Percentiles rank a stretch among this genome's conserved stretches.
Conservation (phyloP, 2,113 vertebrate genomes). For the Mirza zaza region DNA sequence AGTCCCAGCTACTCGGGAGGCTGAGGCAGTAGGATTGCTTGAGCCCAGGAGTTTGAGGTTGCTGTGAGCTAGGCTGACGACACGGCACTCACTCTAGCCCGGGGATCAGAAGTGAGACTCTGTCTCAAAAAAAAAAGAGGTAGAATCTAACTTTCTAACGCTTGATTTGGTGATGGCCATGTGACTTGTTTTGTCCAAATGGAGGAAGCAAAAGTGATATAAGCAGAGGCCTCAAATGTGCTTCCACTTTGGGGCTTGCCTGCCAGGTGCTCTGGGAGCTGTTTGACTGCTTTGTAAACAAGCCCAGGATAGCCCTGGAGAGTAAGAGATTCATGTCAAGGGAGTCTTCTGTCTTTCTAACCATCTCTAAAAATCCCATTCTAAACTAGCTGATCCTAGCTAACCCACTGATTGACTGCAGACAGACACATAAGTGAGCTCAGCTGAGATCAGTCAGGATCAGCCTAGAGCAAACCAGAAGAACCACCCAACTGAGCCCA, state of each 20-base stretch:
- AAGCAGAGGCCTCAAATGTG: not conserved
- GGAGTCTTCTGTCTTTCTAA: not conserved
- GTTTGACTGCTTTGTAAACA: not conserved
- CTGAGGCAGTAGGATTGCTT: too few relatives aligned
- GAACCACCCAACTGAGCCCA: not conserved
- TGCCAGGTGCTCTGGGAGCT: not conserved
- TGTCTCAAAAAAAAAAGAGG: not conserved
- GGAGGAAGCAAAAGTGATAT: not conserved
- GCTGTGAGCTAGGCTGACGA: too few relatives aligned
- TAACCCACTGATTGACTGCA: not conserved
- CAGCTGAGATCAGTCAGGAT: not conserved
- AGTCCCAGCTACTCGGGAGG: too few relatives aligned
- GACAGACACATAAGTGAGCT: not conserved
- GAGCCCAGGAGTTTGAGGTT: too few relatives aligned
- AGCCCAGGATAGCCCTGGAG: not conserved
- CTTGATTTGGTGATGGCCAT: not conserved
- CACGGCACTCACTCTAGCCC: too few relatives aligned
- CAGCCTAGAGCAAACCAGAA: not conserved
- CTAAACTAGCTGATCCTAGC: not conserved
- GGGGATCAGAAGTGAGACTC: too few relatives aligned
- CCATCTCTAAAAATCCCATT: not conserved
- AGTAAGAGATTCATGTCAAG: not conserved
- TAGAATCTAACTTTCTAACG: not conserved
- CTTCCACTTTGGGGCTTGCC: not conserved
- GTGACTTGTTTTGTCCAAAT: not conserved